Conservation (phyloP, 2,797 vertebrate species). For the Lacerta agilis region DNA sequence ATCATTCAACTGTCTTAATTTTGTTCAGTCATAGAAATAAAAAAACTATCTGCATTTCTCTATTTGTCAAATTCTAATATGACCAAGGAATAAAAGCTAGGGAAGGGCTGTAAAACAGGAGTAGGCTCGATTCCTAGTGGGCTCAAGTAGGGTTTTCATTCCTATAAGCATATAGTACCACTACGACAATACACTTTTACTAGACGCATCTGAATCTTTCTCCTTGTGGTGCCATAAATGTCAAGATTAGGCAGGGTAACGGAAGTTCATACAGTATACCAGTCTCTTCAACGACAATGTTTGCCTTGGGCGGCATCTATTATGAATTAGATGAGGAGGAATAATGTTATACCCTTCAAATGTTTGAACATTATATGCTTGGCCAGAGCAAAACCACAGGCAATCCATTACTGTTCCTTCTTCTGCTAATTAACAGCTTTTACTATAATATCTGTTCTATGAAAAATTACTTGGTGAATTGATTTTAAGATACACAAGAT, state of each 20-base stretch:
- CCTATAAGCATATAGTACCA: background rate
- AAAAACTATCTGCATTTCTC: background rate
- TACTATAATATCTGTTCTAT: conserved; percentile 1
- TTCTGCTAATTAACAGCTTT: conserved; percentile 15
- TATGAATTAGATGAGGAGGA: background rate
- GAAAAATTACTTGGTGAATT: background rate
- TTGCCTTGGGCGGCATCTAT: background rate
- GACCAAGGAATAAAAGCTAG: background rate
- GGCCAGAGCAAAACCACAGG: conserved; percentile 2
- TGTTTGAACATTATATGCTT: background rate
- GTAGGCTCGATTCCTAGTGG: background rate
- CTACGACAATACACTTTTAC: background rate
- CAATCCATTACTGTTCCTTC: background rate
- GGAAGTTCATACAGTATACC: background rate
- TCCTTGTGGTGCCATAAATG: conserved; percentile 17
- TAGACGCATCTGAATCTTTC: background rate
- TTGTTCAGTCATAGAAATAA: background rate
- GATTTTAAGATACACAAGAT: background rate
- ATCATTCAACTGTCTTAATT: background rate
- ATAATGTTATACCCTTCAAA: background rate
- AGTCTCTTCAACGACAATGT: background rate
- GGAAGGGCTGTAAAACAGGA: background rate
- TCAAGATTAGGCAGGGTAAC: conserved; percentile 4
- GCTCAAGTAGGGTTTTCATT: background rate
- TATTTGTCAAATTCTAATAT: background rate